Percentiles rank a stretch among this genome's conserved stretches.
These are phyloP conservation scores for Urocolius indicus DNA, from an alignment of 2,113 vertebrate genomes.

Conservation along the genomic window DNA sequence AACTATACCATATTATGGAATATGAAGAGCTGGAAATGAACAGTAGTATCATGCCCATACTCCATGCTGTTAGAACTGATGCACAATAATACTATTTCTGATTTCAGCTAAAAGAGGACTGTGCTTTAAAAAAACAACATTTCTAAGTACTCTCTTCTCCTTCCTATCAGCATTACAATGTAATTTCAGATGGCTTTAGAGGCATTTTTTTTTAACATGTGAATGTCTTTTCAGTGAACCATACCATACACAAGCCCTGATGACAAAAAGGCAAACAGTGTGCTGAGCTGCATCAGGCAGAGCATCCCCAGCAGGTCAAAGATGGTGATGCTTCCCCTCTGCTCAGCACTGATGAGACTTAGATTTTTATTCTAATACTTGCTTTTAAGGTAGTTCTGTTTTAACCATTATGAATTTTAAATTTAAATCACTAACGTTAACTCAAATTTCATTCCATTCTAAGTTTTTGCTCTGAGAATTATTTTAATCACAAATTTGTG, in stretches of 20 bases:
- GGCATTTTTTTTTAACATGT: neutral
- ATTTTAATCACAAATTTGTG: neutral
- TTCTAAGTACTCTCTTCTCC: neutral
- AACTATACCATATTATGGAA: neutral
- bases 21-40: neutral
- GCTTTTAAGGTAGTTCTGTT: neutral
- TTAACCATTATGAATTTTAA: neutral
- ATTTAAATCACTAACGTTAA: neutral
- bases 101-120: neutral
- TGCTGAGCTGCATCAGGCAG: neutral
- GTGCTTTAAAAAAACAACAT: neutral
- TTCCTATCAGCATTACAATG: neutral
- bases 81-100: fast-evolving
- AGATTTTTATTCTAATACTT: neutral
- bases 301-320: neutral
- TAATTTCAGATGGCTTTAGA: neutral
- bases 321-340: neutral
- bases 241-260: neutral
- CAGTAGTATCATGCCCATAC: neutral
- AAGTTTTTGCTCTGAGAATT: neutral
- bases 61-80: neutral
- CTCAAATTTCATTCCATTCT: neutral
- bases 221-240: neutral
- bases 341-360: neutral
- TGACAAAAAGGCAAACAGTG: neutral